These are phyloP conservation scores for Sepiola atlantica DNA, from an alignment of 2,888 invertebrate species.

Conservation along the genomic window DNA sequence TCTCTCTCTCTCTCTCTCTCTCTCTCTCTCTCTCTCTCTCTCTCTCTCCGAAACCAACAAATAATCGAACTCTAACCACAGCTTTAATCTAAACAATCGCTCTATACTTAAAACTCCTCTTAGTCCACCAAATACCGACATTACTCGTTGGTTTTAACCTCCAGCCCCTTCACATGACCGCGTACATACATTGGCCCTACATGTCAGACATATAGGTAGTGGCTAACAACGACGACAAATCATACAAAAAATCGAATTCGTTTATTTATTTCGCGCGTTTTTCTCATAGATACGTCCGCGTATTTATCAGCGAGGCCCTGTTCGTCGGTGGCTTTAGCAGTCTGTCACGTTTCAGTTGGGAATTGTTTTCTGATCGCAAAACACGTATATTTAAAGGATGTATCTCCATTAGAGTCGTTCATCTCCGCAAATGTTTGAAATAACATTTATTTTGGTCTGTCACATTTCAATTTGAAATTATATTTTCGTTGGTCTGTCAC, in stretches of 20 bases:
- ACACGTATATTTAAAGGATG: too few relatives aligned
- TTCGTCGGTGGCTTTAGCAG: background rate
- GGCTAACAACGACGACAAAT: background rate
- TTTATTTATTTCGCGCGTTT: background rate
- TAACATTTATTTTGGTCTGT: too few relatives aligned
- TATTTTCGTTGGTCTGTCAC: too few relatives aligned
- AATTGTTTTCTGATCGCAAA: background rate
- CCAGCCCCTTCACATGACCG: background rate
- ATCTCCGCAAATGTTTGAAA: too few relatives aligned
- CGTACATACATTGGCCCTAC: background rate
- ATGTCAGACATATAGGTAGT: background rate
- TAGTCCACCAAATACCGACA: background rate
- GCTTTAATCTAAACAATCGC: background rate
- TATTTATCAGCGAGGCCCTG: too few relatives aligned
- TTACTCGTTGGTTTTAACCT: background rate
- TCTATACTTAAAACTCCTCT: background rate
- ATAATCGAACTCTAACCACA: conserved; percentile 13
- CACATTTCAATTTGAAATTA: too few relatives aligned
- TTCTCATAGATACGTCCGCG: too few relatives aligned
- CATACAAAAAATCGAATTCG: background rate
- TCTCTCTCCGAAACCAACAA: background rate
- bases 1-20: background rate
- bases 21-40: background rate
- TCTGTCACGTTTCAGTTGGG: background rate
- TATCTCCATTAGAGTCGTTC: too few relatives aligned